Evolutionary conservation across 2,113 vertebrate species (phyloP), one percentile per base, ranked within the genome.

Genomic region (Pungitius pungitius): DNA sequence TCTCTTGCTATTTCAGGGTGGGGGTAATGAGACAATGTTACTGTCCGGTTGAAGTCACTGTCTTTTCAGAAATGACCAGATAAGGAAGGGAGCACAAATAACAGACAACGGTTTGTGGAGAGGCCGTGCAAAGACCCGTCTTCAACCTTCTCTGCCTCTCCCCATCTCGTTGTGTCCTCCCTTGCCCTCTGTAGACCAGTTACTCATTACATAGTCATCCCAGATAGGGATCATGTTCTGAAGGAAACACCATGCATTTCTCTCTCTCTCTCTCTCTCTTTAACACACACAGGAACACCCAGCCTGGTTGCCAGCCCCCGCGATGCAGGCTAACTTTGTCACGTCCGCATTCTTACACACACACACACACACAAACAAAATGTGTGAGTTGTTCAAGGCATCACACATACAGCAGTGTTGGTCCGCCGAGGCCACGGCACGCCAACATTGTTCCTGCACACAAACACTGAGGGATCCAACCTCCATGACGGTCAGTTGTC

Each of bases 181-280:
- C 73, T 68, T 65, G 9, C 65, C 66, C 77, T 81, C 52, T 73
- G 39, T 60, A 37, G 73, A 74, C 63, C 67, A 88, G 83, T 85
- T 81, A 77, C 77, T 33, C 47, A 77, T 93, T 92, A 89, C 85
- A 87, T 89, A 92, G 92, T 81, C 63, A 69, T 49, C 76, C 66
- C 79, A 70, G 90, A 90, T 89, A 83, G 63, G 75, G 60, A 90
- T 84, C 17, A 4, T 63, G 76, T 77, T 78, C 73, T 62, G 69
- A 64, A 88, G 81, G 85, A 88, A 90, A 85, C 75, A 66, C 78
- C 63, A 27, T 22, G 27, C 68, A 61, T 69, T 52, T 74, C 37
- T 76, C 56, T 64, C 64, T 27, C 66, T 33, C 55, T 49, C 64
- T 74, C 37, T 76, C 56, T 64, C 64, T 27, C 66, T 33, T 47